Percentiles rank a stretch among this genome's conserved stretches.
phyloP scores from a whole-genome alignment of 1,140 invertebrate species.

The Agrypnia vestita region DNA sequence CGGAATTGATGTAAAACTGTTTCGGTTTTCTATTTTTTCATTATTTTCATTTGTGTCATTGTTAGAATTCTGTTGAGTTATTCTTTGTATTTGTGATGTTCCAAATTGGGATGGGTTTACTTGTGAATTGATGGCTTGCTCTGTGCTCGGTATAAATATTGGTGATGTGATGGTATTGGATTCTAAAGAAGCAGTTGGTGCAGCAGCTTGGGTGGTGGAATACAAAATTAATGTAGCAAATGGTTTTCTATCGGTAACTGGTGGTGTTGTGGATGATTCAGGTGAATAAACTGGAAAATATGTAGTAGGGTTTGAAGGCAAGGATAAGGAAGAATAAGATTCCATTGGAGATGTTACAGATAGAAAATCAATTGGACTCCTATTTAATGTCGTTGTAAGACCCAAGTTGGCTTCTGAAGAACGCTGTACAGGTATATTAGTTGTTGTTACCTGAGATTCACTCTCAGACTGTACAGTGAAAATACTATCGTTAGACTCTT shows the following conservation, averaged over 20 bases:
- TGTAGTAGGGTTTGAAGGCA: constrained; percentile 64
- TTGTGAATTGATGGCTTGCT: constrained; percentile 38
- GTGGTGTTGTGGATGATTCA: constrained; percentile 35
- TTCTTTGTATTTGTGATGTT: not conserved
- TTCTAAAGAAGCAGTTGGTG: constrained; percentile 64
- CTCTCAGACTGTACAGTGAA: constrained; percentile 60
- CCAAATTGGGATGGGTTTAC: not conserved
- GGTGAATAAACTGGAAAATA: constrained; percentile 62
- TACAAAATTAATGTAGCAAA: constrained; percentile 71
- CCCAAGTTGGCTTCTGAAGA: constrained; percentile 61
- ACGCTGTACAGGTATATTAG: constrained; percentile 71
- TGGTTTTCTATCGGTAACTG: constrained; percentile 65
- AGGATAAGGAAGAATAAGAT: constrained; percentile 55
- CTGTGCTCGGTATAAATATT: constrained; percentile 30
- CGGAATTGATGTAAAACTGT: constrained; percentile 4
- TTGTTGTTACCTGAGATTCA: constrained; percentile 67
- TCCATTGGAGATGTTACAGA: constrained; percentile 49
- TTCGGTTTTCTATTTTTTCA: constrained; percentile 1
- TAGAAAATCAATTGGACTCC: constrained; percentile 51
- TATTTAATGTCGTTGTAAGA: constrained; percentile 42
- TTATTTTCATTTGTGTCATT: constrained; percentile 12
- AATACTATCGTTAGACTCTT: constrained; percentile 48
- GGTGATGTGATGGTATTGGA: constrained; percentile 59
- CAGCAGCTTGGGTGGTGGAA: constrained; percentile 66
- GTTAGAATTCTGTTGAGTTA: not conserved